Evolutionary conservation across 2,113 vertebrate genomes (phyloP), one percentile per base, ranked within the genome.

Genomic region (Pteruthius melanotis): DNA sequence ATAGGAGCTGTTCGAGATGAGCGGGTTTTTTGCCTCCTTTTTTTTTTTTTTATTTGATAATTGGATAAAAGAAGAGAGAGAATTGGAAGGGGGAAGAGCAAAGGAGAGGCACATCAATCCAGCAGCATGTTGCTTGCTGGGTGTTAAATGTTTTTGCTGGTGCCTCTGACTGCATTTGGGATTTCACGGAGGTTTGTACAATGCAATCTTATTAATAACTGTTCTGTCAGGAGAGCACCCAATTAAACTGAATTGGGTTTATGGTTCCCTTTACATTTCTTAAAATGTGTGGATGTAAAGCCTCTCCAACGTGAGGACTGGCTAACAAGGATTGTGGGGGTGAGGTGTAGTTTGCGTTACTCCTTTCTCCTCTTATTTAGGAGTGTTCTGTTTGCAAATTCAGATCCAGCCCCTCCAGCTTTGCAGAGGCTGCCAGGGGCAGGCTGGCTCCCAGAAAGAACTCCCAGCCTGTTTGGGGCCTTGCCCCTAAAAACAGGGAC

Each of bases 241-340:
- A 98, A 98, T 98, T 98, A 98, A 98, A 98, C 94, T 97, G 98
- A 98, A 96, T 95, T 97, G 92, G 92, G 97, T 94, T 98, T 98
- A 97, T 97, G 90, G 95, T 94, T 98, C 98, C 98, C 98, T 96
- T 96, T 97, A 94, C 84, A 27, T 95, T 98, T 95, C 96, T 95
- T 96, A 97, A 97, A 89, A 92, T 81, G 92, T 92, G 94, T 96
- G 93, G 96, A 54, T 98, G 91, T 92, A 94, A 97, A 98, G 82
- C 81, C 95, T 97, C 88, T 97, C 65, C 82, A 7, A 10, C 14
- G 28, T 57, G 90, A 95, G 63, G 82, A 69, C 91, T 96, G 92
- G 95, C 96, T 98, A 97, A 97, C 95, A 90, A 97, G 97, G 79
- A 33, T 21, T 52, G 77, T 35, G 77, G 56, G 66, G 20, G 68